Base-by-base conservation (phyloP, 2,113 vertebrate species). In the Halichoerus grypus region DNA sequence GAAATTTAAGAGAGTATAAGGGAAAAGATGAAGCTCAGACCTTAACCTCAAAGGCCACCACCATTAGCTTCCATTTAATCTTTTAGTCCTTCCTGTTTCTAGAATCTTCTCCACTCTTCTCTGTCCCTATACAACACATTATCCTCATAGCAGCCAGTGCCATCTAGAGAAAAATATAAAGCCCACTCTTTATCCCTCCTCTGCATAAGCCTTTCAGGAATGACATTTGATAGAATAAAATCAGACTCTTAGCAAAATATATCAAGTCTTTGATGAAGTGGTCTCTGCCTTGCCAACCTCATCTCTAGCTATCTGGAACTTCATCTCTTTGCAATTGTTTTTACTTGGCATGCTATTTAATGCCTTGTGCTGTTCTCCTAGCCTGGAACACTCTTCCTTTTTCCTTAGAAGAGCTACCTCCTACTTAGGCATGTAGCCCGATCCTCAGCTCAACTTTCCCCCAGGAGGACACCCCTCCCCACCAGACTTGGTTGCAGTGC, bases 101-200 rank as follows among this genome's bases (percentile, higher is more conserved):
- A 26, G 24, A 86, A 15, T 88, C 76, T 42, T n/a, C 19, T 11
- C 0, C 18, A 9, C 28, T 65, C 18, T n/a, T 83, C 39, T 79
- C 85, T 77, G 42, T 85, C 22, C 59, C 31, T 49, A 28, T 24
- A 13, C 36, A 89, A 55, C 16, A 46, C 42, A 16, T 28, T 88
- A 39, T 59, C 53, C 55, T 84, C 46, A 76, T 7, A 49, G 19
- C 22, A 91, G 63, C 36, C 84, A 81, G 12, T 33, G 49, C 22
- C 42, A 76, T 94, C 71, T 53, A 72, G 84, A 92, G 65, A n/a
- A 59, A 80, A 92, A 82, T 31, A 63, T 21, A 67, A 97, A 83
- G 42, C 11, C n/a, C 10, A 46, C 14, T 42, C 5, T 67, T n/a
- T 77, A 57, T 42, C 5, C 16, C 21, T 65, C 31, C 49, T 95